Percentiles rank a stretch among this genome's conserved stretches.
Evolutionary conservation across 53 echinoderm and acorn worm species (phyloP).

Genomic region (Temnopleurus reevesii): DNA sequence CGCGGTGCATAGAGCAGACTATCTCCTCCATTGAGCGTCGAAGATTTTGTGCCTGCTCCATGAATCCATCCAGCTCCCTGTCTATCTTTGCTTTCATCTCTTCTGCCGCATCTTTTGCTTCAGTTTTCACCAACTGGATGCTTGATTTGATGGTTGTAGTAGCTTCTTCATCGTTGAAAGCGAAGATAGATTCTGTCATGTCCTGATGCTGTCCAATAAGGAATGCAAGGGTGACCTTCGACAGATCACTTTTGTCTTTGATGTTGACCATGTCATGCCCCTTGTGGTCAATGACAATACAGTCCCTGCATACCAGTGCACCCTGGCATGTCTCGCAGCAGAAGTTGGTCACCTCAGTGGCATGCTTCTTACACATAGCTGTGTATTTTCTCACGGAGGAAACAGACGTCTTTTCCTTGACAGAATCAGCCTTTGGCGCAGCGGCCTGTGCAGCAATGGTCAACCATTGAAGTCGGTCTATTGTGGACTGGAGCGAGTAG

Average conservation of each 20-base stretch:
- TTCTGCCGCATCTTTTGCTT: not conserved
- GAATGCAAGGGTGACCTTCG: not conserved
- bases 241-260: slow-evolving; percentile 27
- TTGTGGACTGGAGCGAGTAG: slow-evolving; percentile 33
- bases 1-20: not conserved
- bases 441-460: not conserved
- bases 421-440: not conserved
- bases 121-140: not conserved
- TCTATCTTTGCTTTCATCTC: slow-evolving; percentile 7
- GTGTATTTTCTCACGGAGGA: not conserved
- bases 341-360: slow-evolving; percentile 50
- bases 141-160: not conserved
- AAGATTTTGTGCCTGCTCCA: not conserved
- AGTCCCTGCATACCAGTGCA: slow-evolving; percentile 37
- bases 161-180: not conserved
- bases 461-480: slow-evolving; percentile 13
- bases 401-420: not conserved
- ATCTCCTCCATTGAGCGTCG: not conserved
- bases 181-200: not conserved
- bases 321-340: slow-evolving; percentile 42
- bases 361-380: slow-evolving; percentile 33
- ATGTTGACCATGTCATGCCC: slow-evolving; percentile 36
- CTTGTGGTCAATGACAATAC: slow-evolving; percentile 36
- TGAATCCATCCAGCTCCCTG: not conserved
- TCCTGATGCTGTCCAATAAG: slow-evolving; percentile 16